These are phyloP conservation scores for Cantharis lateralis DNA, from an alignment of 2,888 invertebrate genomes.

Conservation along the genomic window DNA sequence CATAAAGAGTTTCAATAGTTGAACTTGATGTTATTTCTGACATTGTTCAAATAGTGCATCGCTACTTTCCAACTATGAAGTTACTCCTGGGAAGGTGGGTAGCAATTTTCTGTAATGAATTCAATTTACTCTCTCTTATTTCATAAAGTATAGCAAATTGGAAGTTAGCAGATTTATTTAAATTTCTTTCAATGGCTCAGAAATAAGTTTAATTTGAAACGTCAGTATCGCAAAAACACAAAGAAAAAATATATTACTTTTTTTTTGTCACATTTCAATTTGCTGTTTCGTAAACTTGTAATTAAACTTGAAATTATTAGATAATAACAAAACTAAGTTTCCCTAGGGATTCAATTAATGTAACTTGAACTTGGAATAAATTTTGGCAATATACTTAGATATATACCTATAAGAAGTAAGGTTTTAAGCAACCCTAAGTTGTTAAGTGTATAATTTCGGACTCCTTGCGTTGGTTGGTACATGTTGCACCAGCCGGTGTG, in stretches of 20 bases:
- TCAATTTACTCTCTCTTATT: not conserved
- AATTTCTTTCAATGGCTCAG: too few species aligned
- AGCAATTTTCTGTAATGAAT: not conserved
- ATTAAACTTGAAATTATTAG: not conserved
- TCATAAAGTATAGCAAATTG: not conserved
- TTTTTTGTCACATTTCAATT: not conserved
- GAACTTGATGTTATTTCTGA: not conserved
- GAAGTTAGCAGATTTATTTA: not conserved
- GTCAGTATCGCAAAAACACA: too few species aligned
- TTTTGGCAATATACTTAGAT: slow-evolving; percentile 31
- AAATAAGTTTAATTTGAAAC: too few species aligned
- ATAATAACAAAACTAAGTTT: slow-evolving; percentile 21
- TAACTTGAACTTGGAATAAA: slow-evolving; percentile 26
- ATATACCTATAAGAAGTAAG: slow-evolving; percentile 25
- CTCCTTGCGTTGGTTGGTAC: slow-evolving; percentile 21
- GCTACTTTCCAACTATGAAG: not conserved
- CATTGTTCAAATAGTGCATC: not conserved
- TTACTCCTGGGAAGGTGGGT: not conserved
- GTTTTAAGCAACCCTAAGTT: slow-evolving; percentile 29
- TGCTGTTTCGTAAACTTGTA: not conserved
- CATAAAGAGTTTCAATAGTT: not conserved
- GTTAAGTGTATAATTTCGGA: slow-evolving; percentile 28
- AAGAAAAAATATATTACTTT: too few species aligned
- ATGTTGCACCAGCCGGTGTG: slow-evolving; percentile 28
- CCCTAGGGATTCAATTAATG: slow-evolving; percentile 26